Conservation (phyloP, 2,888 invertebrate genomes). For the Bibio marci region DNA sequence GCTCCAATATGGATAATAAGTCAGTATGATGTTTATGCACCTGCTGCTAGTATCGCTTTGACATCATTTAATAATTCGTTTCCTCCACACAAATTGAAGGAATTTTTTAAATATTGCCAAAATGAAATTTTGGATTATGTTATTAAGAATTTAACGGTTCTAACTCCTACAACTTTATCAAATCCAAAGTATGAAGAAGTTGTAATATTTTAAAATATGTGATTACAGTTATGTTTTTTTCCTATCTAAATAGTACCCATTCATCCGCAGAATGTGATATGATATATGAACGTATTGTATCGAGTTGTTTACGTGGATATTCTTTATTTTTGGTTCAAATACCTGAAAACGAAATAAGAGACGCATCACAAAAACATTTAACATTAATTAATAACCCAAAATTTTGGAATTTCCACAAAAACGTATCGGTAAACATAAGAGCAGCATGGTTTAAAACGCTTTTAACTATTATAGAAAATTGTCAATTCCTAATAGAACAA, state of each 20-base stretch:
- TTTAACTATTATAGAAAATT: slow-evolving; percentile 41
- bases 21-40: slow-evolving; percentile 71
- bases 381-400: slow-evolving; percentile 38
- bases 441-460: slow-evolving; percentile 53
- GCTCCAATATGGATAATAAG: slow-evolving; percentile 74
- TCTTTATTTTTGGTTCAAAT: slow-evolving; percentile 42
- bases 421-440: slow-evolving; percentile 29
- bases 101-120: slow-evolving; percentile 69
- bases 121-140: slow-evolving; percentile 59
- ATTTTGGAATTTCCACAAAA: slow-evolving; percentile 57
- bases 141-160: slow-evolving; percentile 47
- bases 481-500: slow-evolving; percentile 32
- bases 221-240: slow-evolving; percentile 1
- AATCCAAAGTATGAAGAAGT: slow-evolving; percentile 29
- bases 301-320: slow-evolving; percentile 47
- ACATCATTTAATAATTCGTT: slow-evolving; percentile 59
- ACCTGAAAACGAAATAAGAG: slow-evolving; percentile 31
- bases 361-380: slow-evolving; percentile 33
- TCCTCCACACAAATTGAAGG: slow-evolving; percentile 55
- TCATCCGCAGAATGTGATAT: slow-evolving; percentile 48
- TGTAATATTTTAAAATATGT: no score
- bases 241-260: slow-evolving; percentile 18
- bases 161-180: slow-evolving; percentile 36
- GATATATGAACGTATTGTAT: slow-evolving; percentile 47
- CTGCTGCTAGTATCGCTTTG: slow-evolving; percentile 57